Evolutionary conservation across 2,888 invertebrate species (phyloP), one percentile per base, ranked within the genome.

Genomic region (Drosophila engyochracea): DNA sequence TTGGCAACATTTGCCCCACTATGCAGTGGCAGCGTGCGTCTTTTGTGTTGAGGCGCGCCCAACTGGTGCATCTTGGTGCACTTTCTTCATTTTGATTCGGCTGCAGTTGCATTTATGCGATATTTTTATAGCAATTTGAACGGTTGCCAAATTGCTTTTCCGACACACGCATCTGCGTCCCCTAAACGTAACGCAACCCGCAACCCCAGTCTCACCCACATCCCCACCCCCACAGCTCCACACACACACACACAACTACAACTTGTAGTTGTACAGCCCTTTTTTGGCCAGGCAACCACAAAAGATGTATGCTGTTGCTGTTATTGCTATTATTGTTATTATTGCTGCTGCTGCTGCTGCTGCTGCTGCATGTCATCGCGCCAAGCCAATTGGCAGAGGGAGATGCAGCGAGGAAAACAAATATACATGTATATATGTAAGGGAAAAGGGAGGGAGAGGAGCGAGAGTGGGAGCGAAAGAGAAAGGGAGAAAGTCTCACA

Each of bases 111-210:
- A 83, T 90, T 85, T 83, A 76, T 81, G 89, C 76, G 65, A 79
- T 83, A 76, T 74, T 82, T 84, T 87, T 78, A 79, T 77, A 77
- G 86, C 89, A 70, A 88, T 88, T 86, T 86, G 86, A 86, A 85
- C 76, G 86, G 71, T 77, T 86, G 86, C 90, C 86, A 86, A 86
- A 90, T 88, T 75, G 83, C 82, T 83, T 79, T 85, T 74, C 72
- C 76, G 73, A 76, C 79, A 78, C 85, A 78, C 73, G 54, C 72
- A 57, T 49, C 31, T 53, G 37, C 44, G 44, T 54, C n/a, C 19
- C 54, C 33, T 35, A 16, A 16, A 22, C 60, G 30, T 16, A 49
- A 31, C 33, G 37, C 30, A 31, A 47, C 28, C 33, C 22, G 16
- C 58, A 28, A n/a, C 41, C 35, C 9, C 4, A 14, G 12, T 3